Evolutionary conservation across 1,140 invertebrate genomes (phyloP).

Genomic region (Meloidogyne floridensis): DNA sequence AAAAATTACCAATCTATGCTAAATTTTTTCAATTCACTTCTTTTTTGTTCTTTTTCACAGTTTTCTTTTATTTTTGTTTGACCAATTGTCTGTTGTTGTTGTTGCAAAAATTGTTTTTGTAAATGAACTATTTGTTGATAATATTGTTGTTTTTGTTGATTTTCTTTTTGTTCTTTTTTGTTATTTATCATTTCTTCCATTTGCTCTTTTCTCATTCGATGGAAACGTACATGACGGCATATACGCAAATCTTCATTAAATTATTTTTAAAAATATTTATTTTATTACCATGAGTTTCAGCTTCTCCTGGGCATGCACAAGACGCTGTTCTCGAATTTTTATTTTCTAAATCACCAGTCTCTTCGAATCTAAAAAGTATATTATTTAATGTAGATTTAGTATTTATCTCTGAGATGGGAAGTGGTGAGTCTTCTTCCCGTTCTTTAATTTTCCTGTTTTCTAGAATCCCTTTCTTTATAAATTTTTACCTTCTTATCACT

Average conservation of each 20-base stretch:
- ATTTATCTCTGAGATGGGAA: too few species aligned
- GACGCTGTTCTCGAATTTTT: slow-evolving; percentile 29
- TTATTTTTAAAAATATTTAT: background rate
- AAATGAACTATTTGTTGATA: slow-evolving; percentile 5
- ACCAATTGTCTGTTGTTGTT: background rate
- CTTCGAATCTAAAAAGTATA: slow-evolving; percentile 12
- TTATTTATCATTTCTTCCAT: slow-evolving; percentile 9
- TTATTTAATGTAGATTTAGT: background rate
- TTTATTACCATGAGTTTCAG: slow-evolving; percentile 31
- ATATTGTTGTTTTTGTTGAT: background rate
- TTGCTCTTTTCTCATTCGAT: background rate
- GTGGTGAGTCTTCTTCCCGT: too few species aligned
- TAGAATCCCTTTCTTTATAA: too few species aligned
- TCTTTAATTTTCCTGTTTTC: background rate
- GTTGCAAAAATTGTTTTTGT: background rate
- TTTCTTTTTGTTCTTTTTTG: slow-evolving; percentile 12
- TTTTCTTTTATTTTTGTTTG: background rate
- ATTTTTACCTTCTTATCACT: slow-evolving; percentile 26
- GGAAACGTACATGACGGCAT: slow-evolving; percentile 28
- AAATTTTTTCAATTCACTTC: background rate
- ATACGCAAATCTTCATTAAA: slow-evolving; percentile 23
- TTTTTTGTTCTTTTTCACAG: background rate
- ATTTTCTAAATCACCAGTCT: slow-evolving; percentile 21
- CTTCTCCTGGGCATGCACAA: slow-evolving; percentile 30
- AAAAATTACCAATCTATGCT: background rate